phyloP scores from a whole-genome alignment of 2,797 vertebrate species.

The Pseudocheirus occidentalis region DNA sequence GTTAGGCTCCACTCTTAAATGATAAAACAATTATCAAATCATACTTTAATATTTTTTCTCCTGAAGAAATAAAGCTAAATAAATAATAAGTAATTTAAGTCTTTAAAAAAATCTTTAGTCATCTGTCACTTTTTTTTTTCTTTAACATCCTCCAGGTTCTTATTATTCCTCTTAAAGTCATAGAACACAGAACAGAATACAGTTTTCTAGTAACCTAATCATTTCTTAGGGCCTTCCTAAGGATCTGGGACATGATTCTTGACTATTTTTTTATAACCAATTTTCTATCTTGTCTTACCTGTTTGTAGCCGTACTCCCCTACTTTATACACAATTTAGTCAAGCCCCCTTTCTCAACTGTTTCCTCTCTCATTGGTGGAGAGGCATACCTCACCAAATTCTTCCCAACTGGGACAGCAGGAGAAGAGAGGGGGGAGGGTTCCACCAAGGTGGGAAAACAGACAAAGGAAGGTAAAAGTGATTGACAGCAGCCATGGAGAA shows the following conservation, averaged over 20 bases:
- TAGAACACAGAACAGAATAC: background rate
- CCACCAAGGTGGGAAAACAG: too few species aligned
- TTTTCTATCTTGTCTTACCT: background rate
- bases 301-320: background rate
- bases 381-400: too few species aligned
- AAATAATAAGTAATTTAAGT: background rate
- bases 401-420: too few species aligned
- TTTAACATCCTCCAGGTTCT: background rate
- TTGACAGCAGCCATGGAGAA: too few species aligned
- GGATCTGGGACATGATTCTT: background rate
- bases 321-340: constrained; percentile 10
- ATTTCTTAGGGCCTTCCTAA: background rate
- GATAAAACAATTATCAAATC: background rate
- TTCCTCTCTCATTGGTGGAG: too few species aligned
- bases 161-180: background rate
- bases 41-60: background rate
- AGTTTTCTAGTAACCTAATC: background rate
- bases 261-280: constrained; percentile 3
- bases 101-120: background rate
- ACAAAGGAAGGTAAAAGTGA: too few species aligned
- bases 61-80: background rate
- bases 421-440: too few species aligned
- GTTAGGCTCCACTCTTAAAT: background rate
- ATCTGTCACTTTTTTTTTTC: background rate
- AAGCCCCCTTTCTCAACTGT: too few species aligned